Evolutionary conservation across 30 jellyfish, hydroid and myxozoan species (phyloP), one percentile per base, ranked within the genome.

Genomic region (Hydractinia echinata): DNA sequence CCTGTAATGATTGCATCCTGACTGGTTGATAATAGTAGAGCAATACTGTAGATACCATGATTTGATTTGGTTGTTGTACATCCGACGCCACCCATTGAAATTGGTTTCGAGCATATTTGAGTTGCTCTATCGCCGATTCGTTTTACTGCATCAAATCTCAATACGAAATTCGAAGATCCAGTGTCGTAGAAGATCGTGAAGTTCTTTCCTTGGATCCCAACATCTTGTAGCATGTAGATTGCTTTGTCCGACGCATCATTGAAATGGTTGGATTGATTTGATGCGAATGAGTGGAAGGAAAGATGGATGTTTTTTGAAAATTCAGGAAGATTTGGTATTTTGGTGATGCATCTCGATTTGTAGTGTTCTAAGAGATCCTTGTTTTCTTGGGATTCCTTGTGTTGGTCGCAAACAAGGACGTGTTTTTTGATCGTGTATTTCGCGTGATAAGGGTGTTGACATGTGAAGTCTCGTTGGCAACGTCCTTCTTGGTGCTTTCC

Each of bases 341-440:
- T 72, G 50, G 13, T 15, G 54, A 72, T 72, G 54, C 82, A 72
- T 72, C 82, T 72, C 4, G 50, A 44, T 66, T 72, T 72, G 72
- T 72, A 72, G 66, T 54, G 82, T 72, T 72, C 82, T 44, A 72
- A 66, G 18, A 72, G 82, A 54, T 72, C 82, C 54, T 72, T 72
- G 72, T 39, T 72, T 51, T 72, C 82, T 51, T 72, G 50, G 3
- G 64, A 9, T 18, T 72, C 82, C 51, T 72, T 72, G 54, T 72
- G 82, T 8, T 72, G 68, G 30, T 72, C 73, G 20, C 79, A 68
- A n/a, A 20, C 79, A 68, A 68, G n/a, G 79, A 18, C 50, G 3
- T 68, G 61, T 68, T n/a, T 50, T 20, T 1, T 68, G 79, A n/a
- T 44, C 2, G 14, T 18, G 52, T n/a, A n/a, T 10, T 30, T n/a